A percentile compares a stretch with the other conserved stretches of the same genome.
Evolutionary conservation across 1,140 invertebrate genomes (phyloP).

Genomic region (Drosophila sturtevanti): DNA sequence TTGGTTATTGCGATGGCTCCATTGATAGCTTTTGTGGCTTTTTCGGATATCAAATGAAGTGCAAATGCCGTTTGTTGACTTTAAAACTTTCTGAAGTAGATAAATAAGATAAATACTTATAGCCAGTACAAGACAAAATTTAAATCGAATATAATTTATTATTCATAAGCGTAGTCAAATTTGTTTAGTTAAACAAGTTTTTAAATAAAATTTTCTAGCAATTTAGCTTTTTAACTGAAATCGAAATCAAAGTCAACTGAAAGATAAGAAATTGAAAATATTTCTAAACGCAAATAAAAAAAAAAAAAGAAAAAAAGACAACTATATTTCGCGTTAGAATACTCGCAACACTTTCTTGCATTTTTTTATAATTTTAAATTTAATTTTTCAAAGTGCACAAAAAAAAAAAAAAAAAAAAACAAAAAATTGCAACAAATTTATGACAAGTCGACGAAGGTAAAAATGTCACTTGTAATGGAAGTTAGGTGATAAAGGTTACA

Average conservation of each 20-base stretch:
- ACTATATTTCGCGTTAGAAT: no score
- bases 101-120: slow-evolving; percentile 17
- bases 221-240: no score
- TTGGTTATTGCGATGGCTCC: slow-evolving; percentile 20
- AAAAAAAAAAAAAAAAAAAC: neutral
- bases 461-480: neutral
- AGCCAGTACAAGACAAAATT: neutral
- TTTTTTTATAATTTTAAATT: neutral
- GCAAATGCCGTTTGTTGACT: slow-evolving; percentile 47
- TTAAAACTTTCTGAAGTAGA: slow-evolving; percentile 12
- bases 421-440: neutral
- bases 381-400: slow-evolving; percentile 1
- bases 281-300: no score
- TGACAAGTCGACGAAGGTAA: neutral
- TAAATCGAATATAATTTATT: no score
- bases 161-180: no score
- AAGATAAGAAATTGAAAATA: no score
- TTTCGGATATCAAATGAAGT: slow-evolving; percentile 56
- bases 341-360: neutral
- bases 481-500: neutral
- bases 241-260: no score
- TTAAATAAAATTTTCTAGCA: no score
- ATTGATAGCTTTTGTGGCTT: slow-evolving; percentile 62
- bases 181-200: no score
- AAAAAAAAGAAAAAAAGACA: no score